Evolutionary conservation across 2,797 vertebrate species (phyloP), one percentile per base, ranked within the genome.

Genomic region (Poecile montanus): DNA sequence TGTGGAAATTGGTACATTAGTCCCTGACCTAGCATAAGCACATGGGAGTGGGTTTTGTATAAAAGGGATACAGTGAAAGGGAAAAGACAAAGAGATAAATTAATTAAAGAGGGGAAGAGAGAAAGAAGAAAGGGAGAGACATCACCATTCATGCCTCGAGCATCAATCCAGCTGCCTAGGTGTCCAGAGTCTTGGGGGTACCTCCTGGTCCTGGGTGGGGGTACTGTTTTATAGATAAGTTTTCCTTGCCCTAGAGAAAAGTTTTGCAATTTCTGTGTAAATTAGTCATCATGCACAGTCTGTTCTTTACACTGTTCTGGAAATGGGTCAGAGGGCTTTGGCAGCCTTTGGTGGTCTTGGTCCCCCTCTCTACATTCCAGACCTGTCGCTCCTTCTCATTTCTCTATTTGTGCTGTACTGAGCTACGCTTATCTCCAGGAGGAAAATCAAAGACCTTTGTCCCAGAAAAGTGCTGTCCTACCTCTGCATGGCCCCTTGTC

Each of bases 191-290:
- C 14, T 36, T 48, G 22, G 15, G 7, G 10, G 6, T 20, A n/a
- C 38, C 0, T 0, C 15, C 23, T 53, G n/a, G n/a, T 13, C 29
- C 15, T 53, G 19, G 19, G 5, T 25, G 14, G 13, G 11, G 6
- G 6, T 56, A 5, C 11, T 29, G 26, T 62, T 56, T n/a, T 25
- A 21, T 13, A n/a, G 27, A n/a, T 11, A 68, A 42, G 22, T 38
- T 63, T 57, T 62, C 16, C 18, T 36, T 65, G 27, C 32, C 32
- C 32, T 72, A 27, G 19, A 57, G 32, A 63, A 42, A 44, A 36
- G 18, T 44, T 78, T 71, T 32, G 22, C 22, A 13, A 16, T 50
- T 63, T 36, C 36, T 71, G 1, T 50, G 19, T 26, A 13, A 50
- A 44, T 72, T 36, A 50, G 10, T 50, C 11, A 13, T 50, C 27